phyloP scores from a whole-genome alignment of 2,113 vertebrate species.

The Rhizomys pruinosus region DNA sequence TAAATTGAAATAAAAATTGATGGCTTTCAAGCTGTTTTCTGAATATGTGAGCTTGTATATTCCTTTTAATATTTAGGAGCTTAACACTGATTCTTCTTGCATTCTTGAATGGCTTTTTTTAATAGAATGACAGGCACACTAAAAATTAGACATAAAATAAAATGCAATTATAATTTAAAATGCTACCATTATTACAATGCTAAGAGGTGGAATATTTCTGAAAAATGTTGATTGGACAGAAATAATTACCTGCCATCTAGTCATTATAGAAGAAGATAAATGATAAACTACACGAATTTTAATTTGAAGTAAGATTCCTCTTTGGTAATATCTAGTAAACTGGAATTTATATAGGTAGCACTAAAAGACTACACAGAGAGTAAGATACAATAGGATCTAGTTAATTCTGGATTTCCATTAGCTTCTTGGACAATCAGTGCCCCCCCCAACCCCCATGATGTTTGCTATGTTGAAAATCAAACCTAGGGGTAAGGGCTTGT shows the following conservation, averaged over 20 bases:
- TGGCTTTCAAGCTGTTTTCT: not conserved
- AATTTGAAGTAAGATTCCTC: not conserved
- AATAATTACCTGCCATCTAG: not conserved
- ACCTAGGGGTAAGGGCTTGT: not conserved
- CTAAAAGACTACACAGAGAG: not conserved
- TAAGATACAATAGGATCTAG: not conserved
- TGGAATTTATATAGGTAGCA: not conserved
- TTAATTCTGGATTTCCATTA: not conserved
- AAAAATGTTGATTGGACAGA: not conserved
- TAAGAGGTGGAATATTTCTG: not conserved
- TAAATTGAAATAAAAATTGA: not conserved
- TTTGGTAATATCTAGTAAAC: not conserved
- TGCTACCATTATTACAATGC: not conserved
- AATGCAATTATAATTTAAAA: slow-evolving; percentile 6
- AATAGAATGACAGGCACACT: not conserved
- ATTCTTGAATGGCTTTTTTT: not conserved
- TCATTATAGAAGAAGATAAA: not conserved
- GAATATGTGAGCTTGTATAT: not conserved
- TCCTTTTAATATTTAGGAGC: not conserved
- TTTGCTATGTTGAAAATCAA: not conserved
- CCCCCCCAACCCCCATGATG: rapidly evolving
- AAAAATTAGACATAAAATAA: not conserved
- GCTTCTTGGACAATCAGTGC: not conserved
- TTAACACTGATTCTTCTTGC: not conserved
- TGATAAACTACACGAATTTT: no score